Evolutionary conservation across 2,888 invertebrate species (phyloP).

Genomic region (Vanessa cardui): DNA sequence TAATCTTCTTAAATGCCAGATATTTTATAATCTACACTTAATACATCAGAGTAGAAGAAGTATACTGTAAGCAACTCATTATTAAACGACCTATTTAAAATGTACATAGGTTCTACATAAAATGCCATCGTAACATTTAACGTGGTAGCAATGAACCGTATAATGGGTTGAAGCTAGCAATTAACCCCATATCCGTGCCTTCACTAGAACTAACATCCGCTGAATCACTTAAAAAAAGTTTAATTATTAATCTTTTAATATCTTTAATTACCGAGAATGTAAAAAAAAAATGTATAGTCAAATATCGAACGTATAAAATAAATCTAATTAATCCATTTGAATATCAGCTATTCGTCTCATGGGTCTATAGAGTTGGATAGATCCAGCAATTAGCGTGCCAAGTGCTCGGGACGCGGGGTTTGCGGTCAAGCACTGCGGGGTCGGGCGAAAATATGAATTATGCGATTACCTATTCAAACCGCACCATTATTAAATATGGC

Average conservation of each 20-base stretch:
- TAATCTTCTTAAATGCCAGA: too few species aligned
- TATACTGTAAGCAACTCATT: background rate
- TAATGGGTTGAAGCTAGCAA: slow-evolving; percentile 20
- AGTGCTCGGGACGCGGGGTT: slow-evolving; percentile 16
- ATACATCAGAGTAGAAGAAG: too few species aligned
- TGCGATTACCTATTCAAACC: slow-evolving; percentile 13
- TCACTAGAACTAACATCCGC: background rate
- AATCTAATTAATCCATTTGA: background rate
- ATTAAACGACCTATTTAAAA: slow-evolving; percentile 7
- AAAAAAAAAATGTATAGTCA: too few species aligned
- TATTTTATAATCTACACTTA: too few species aligned
- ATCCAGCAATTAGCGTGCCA: slow-evolving; percentile 28
- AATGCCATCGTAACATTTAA: slow-evolving; percentile 33
- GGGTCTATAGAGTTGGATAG: slow-evolving; percentile 16
- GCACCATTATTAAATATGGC: background rate
- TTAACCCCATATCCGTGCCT: slow-evolving; percentile 19
- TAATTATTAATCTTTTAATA: too few species aligned
- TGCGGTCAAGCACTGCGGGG: slow-evolving; percentile 27
- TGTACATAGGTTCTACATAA: slow-evolving; percentile 12
- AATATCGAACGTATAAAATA: background rate
- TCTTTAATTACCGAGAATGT: too few species aligned
- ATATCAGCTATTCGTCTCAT: slow-evolving; percentile 7
- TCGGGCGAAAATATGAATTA: slow-evolving; percentile 22
- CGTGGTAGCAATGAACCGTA: slow-evolving; percentile 24
- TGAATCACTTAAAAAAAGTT: background rate